Evolutionary conservation across 2,797 vertebrate species (phyloP).

Genomic region (Hyperoplus lanceolatus): DNA sequence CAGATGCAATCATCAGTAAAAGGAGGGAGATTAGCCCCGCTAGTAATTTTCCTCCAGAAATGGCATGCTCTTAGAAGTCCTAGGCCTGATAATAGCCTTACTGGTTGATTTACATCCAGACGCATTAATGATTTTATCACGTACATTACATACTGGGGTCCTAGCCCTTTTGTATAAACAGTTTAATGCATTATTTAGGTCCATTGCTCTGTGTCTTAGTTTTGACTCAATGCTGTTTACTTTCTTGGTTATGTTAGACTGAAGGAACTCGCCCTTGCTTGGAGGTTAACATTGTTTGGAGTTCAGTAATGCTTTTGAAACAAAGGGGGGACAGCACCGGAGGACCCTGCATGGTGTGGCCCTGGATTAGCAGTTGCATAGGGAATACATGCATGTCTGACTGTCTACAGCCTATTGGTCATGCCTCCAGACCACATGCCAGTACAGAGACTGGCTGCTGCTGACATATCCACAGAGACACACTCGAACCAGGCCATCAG

Average conservation of each 20-base stretch:
- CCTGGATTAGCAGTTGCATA: conserved; percentile 63
- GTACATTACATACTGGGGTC: conserved; percentile 36
- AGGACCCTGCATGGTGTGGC: conserved; percentile 57
- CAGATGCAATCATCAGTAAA: conserved; percentile 73
- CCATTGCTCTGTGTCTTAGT: conserved; percentile 22
- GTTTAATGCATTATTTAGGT: conserved; percentile 43
- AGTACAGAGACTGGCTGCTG: conserved; percentile 66
- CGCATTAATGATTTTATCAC: conserved; percentile 64
- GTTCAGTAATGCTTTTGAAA: conserved; percentile 57
- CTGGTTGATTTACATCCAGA: conserved; percentile 67
- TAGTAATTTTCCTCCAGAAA: conserved; percentile 70
- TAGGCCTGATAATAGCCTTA: conserved; percentile 59
- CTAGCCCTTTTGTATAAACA: conserved; percentile 25
- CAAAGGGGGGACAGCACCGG: conserved; percentile 51
- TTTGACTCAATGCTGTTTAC: conserved; percentile 47
- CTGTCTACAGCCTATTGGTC: conserved; percentile 67
- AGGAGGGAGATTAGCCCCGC: conserved; percentile 57
- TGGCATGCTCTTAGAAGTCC: conserved; percentile 69
- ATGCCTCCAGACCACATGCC: conserved; percentile 78
- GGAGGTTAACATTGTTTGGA: conserved; percentile 62
- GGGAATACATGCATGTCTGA: conserved; percentile 22
- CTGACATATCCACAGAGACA: conserved; percentile 69
- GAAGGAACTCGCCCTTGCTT: conserved; percentile 56
- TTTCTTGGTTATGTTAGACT: conserved; percentile 38
- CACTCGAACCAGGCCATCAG: conserved; percentile 68